These are phyloP conservation scores for Chrysomallon squamiferum DNA, from an alignment of 1,140 invertebrate species.

Conservation along the genomic window DNA sequence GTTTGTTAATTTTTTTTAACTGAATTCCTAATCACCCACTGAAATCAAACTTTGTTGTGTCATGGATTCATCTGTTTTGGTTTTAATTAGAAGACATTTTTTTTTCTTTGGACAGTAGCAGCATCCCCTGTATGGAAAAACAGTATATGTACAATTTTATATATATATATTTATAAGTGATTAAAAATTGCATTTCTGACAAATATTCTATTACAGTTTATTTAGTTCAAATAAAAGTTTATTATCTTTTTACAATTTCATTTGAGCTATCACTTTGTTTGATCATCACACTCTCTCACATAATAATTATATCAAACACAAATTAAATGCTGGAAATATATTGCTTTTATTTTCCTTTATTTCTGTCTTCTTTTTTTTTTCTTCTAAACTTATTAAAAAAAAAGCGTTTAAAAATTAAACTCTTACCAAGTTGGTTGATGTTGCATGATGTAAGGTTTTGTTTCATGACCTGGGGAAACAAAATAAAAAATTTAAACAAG, in stretches of 20 bases:
- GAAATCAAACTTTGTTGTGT: no score
- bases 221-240: background rate
- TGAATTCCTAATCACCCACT: no score
- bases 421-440: conserved; percentile 53
- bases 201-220: background rate
- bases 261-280: background rate
- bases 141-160: background rate
- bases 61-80: no score
- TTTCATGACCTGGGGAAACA: conserved; percentile 38
- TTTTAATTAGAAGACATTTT: conserved; percentile 21
- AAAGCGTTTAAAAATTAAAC: no score
- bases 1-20: no score
- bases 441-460: conserved; percentile 45
- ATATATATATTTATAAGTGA: background rate
- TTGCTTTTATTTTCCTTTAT: no score
- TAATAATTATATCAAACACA: background rate
- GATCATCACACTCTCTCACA: background rate
- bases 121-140: conserved; percentile 46
- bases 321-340: background rate
- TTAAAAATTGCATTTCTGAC: background rate
- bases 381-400: no score
- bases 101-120: conserved; percentile 58
- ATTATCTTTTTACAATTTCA: background rate
- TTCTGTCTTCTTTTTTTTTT: no score
- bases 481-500: conserved; percentile 6